Conservation (phyloP, 1,140 invertebrate species). For the Trichonephila inaurata region DNA sequence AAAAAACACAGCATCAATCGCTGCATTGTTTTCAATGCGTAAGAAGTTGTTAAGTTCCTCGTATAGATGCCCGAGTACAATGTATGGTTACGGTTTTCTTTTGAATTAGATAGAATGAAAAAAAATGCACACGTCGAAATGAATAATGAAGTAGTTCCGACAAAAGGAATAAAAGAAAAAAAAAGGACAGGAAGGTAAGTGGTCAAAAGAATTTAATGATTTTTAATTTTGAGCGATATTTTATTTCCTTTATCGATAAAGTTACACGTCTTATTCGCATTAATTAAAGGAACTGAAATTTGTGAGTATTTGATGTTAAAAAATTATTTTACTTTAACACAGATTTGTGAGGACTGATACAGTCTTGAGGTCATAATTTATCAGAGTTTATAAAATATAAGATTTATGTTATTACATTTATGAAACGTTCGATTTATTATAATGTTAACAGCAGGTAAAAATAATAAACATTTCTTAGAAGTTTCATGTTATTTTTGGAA, state of each 20-base stretch:
- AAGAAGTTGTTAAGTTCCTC: conserved; percentile 33
- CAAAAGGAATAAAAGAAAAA: neutral
- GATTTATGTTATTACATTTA: no score
- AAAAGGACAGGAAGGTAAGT: neutral
- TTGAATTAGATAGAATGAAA: conserved; percentile 7
- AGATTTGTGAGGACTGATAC: no score
- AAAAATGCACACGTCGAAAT: neutral
- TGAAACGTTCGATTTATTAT: no score
- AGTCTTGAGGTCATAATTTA: no score
- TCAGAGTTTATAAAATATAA: no score
- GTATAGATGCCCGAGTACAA: conserved; percentile 1
- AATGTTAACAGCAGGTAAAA: no score
- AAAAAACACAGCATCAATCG: neutral
- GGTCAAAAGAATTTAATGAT: neutral
- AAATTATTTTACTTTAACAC: no score
- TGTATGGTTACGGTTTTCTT: conserved; percentile 12
- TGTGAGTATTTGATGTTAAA: no score
- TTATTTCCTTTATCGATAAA: conserved; percentile 8
- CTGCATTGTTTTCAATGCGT: conserved; percentile 38
- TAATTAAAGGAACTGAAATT: neutral
- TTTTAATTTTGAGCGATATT: neutral
- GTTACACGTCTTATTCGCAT: neutral
- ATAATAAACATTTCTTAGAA: no score
- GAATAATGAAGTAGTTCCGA: neutral
- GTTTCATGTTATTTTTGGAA: no score